Evolutionary conservation across 2,888 invertebrate genomes (phyloP).

Genomic region (Tachina fera): DNA sequence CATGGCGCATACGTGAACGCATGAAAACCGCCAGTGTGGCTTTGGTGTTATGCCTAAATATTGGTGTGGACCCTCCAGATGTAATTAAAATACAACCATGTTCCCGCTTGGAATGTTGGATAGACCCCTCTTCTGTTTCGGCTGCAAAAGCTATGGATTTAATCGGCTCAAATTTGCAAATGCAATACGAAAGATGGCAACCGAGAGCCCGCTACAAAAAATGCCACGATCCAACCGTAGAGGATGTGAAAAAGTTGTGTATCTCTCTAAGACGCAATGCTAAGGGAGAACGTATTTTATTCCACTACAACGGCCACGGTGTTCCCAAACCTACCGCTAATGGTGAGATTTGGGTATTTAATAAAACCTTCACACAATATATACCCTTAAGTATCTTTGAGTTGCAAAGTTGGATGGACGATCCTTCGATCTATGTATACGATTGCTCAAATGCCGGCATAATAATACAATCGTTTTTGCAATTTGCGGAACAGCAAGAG

Average conservation of each 20-base stretch:
- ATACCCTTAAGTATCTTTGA: constrained; percentile 99
- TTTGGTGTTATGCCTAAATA: constrained; percentile 97
- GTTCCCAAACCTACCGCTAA: constrained; percentile 98
- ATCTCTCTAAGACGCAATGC: constrained; percentile 97
- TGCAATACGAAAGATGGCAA: constrained; percentile 99
- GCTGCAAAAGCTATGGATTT: constrained; percentile 96
- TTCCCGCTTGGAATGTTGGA: constrained; percentile 98
- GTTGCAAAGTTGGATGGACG: constrained; percentile 99
- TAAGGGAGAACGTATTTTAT: constrained; percentile 98
- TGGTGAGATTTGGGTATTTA: constrained; percentile 99
- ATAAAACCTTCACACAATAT: constrained; percentile 99
- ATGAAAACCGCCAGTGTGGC: constrained; percentile 99
- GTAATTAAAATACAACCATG: constrained; percentile 98
- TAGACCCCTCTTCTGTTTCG: constrained; percentile 94
- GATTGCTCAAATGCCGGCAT: constrained; percentile 99
- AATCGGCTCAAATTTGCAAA: constrained; percentile 95
- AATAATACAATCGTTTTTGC: constrained; percentile 94
- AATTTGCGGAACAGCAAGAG: constrained; percentile 96
- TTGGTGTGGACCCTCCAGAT: constrained; percentile 99
- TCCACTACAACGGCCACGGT: constrained; percentile 99
- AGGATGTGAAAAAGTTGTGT: constrained; percentile 98
- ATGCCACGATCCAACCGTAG: constrained; percentile 97
- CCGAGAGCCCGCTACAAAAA: constrained; percentile 98
- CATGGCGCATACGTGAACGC: constrained; percentile 97
- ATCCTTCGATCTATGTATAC: constrained; percentile 99